Conservation (phyloP, 2,888 invertebrate species). For the Dermolepida albohirtum region DNA sequence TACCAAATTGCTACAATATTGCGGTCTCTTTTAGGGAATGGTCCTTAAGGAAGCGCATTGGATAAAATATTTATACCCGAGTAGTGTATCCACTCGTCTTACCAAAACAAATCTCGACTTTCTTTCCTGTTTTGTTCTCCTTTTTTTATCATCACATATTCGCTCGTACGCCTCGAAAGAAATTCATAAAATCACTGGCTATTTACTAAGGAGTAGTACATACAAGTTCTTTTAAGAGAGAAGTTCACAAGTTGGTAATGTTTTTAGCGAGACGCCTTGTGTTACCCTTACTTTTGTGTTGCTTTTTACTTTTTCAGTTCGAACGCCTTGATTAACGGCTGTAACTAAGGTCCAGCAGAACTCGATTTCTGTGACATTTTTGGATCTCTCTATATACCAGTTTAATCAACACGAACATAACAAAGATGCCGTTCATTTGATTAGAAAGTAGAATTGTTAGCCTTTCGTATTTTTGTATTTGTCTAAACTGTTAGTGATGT, state of each 20-base stretch:
- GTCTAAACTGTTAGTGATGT: slow-evolving; percentile 45
- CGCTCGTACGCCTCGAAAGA: background rate
- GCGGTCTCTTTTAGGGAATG: slow-evolving; percentile 25
- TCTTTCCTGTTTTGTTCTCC: background rate
- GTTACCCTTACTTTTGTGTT: slow-evolving; percentile 14
- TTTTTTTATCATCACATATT: background rate
- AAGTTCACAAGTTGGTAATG: slow-evolving; percentile 46
- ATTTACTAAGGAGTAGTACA: slow-evolving; percentile 12
- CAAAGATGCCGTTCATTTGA: slow-evolving; percentile 53
- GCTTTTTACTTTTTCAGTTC: slow-evolving; percentile 41
- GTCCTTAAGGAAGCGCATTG: slow-evolving; percentile 28
- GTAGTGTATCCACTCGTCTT: slow-evolving; percentile 13
- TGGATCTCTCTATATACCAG: slow-evolving; percentile 42
- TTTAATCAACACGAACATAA: slow-evolving; percentile 55
- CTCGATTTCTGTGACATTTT: slow-evolving; percentile 6
- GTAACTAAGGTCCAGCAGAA: slow-evolving; percentile 12
- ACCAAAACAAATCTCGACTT: slow-evolving; percentile 15
- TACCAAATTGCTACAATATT: slow-evolving; percentile 29
- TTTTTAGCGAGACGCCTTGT: slow-evolving; percentile 42
- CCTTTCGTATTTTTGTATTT: slow-evolving; percentile 48
- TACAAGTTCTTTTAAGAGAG: slow-evolving; percentile 40
- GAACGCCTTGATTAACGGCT: slow-evolving; percentile 44
- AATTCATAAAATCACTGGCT: slow-evolving; percentile 23
- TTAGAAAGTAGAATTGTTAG: slow-evolving; percentile 54
- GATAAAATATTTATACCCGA: slow-evolving; percentile 30